A percentile compares a stretch with the other conserved stretches of the same genome.
phyloP scores from a whole-genome alignment of 2,113 vertebrate species.

The Fulmarus glacialis region DNA sequence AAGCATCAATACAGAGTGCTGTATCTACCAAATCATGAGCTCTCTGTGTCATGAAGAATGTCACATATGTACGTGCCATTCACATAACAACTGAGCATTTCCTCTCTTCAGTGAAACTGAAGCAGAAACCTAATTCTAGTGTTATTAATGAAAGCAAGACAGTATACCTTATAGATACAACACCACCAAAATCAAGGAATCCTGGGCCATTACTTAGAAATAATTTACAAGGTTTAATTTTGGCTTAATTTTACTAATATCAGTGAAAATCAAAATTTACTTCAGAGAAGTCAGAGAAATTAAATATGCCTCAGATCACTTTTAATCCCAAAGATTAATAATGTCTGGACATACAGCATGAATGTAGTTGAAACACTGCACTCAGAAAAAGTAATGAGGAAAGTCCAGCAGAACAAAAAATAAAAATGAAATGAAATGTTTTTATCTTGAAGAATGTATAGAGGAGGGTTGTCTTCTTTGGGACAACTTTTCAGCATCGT shows the following conservation, averaged over 20 bases:
- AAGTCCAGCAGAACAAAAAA: background rate
- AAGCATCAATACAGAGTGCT: background rate
- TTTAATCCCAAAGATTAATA: background rate
- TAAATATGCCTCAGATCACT: background rate
- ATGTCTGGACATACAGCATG: background rate
- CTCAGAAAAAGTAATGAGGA: background rate
- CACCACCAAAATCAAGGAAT: background rate
- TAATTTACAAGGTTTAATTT: background rate
- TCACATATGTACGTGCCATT: background rate
- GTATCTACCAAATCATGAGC: background rate
- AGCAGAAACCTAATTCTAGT: background rate
- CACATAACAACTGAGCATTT: background rate
- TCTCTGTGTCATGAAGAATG: background rate
- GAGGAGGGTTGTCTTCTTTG: background rate
- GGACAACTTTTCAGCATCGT: background rate
- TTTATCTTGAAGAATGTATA: background rate
- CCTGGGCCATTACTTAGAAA: background rate
- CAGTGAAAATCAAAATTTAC: background rate
- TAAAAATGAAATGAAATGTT: background rate
- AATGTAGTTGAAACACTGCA: background rate
- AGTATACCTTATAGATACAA: background rate
- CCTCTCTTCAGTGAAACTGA: background rate
- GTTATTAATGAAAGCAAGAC: background rate
- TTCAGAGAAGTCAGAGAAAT: background rate
- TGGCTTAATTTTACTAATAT: background rate